phyloP scores from a whole-genome alignment of 2,888 invertebrate genomes.

The Gymnosoma rotundatum region DNA sequence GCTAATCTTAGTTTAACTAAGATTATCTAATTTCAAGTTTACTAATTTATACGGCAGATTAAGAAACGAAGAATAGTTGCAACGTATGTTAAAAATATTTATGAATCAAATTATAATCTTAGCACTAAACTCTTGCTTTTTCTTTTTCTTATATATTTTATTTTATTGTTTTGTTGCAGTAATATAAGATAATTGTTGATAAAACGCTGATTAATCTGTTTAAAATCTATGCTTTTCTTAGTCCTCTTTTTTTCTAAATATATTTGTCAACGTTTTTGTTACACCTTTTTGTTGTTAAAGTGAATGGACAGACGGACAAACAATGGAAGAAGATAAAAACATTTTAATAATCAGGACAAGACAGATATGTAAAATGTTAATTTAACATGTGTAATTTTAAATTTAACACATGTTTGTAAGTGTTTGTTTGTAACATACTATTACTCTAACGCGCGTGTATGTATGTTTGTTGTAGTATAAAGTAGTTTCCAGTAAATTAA shows the following conservation, averaged over 20 bases:
- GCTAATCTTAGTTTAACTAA: too few species aligned
- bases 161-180: neutral
- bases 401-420: conserved; percentile 49
- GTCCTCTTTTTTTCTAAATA: conserved; percentile 8
- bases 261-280: conserved; percentile 50
- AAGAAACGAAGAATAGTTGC: too few species aligned
- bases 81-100: too few species aligned
- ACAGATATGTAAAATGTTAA: conserved; percentile 59
- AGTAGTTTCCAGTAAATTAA: conserved; percentile 66
- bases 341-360: conserved; percentile 41
- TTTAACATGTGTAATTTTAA: conserved; percentile 57
- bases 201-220: conserved; percentile 31
- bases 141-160: too few species aligned
- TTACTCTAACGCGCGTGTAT: neutral
- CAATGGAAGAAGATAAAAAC: conserved; percentile 19
- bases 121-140: too few species aligned
- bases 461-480: conserved; percentile 3
- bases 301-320: conserved; percentile 19
- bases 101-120: too few species aligned
- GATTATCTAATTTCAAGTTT: too few species aligned
- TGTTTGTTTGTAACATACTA: conserved; percentile 4
- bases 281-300: conserved; percentile 53
- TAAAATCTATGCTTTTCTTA: conserved; percentile 33
- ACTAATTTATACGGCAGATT: too few species aligned
- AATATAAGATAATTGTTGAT: too few species aligned